These are phyloP conservation scores for Leucoptera coffeella DNA, from an alignment of 2,888 invertebrate species.

Conservation along the genomic window DNA sequence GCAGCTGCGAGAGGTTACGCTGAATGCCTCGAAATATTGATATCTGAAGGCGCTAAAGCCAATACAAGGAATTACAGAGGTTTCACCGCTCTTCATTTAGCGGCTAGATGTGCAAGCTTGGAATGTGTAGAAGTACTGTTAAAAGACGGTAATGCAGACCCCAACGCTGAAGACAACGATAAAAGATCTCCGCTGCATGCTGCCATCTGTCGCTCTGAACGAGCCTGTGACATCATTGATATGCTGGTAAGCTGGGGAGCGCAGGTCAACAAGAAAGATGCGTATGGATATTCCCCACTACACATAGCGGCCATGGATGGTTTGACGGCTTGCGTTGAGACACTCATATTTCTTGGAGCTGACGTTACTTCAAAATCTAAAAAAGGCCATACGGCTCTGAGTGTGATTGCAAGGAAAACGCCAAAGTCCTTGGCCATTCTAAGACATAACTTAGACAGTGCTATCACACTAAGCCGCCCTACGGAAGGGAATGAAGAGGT, in stretches of 20 bases:
- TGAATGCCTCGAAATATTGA: conserved; percentile 71
- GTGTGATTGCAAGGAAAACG: conserved; percentile 78
- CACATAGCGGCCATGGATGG: conserved; percentile 84
- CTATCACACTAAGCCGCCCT: conserved; percentile 66
- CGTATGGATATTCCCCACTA: conserved; percentile 77
- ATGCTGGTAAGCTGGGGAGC: conserved; percentile 72
- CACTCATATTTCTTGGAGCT: conserved; percentile 75
- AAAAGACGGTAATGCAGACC: conserved; percentile 67
- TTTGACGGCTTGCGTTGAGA: conserved; percentile 75
- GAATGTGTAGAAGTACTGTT: conserved; percentile 76
- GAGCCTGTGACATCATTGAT: conserved; percentile 74
- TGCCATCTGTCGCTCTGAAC: conserved; percentile 70
- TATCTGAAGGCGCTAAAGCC: conserved; percentile 72
- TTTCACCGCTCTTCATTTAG: conserved; percentile 82
- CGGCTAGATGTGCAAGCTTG: conserved; percentile 70
- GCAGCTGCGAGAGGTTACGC: conserved; percentile 83
- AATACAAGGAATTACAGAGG: conserved; percentile 70
- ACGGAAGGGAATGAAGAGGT: conserved; percentile 75
- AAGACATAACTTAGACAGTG: conserved; percentile 70
- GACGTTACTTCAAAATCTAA: conserved; percentile 83
- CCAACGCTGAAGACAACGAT: conserved; percentile 74
- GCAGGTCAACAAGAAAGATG: conserved; percentile 76
- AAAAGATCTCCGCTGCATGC: conserved; percentile 77
- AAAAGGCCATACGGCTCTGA: conserved; percentile 77
- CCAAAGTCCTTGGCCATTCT: conserved; percentile 78